Evolutionary conservation across 2,888 invertebrate species (phyloP).

Genomic region (Apotomis capreana): DNA sequence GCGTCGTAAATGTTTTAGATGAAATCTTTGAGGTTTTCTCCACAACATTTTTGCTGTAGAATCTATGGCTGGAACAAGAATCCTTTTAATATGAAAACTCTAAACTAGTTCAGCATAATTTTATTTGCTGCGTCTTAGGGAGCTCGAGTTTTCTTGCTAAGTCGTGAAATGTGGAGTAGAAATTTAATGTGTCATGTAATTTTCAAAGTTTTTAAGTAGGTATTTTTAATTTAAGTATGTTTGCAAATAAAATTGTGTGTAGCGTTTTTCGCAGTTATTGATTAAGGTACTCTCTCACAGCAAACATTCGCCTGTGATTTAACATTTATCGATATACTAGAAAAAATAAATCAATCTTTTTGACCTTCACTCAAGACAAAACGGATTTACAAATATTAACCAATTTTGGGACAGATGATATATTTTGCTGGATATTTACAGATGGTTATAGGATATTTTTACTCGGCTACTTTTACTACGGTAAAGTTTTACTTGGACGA

Average conservation of each 20-base stretch:
- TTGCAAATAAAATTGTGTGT: conserved; percentile 7
- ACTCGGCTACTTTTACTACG: too few species aligned
- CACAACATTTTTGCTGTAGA: conserved; percentile 5
- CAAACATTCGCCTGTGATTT: too few species aligned
- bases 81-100: conserved; percentile 17
- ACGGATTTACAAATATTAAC: too few species aligned
- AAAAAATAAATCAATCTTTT: too few species aligned
- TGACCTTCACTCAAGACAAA: too few species aligned
- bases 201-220: conserved; percentile 3
- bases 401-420: too few species aligned
- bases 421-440: too few species aligned
- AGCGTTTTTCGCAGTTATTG: too few species aligned
- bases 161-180: conserved; percentile 1
- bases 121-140: conserved; percentile 12
- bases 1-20: conserved; percentile 32
- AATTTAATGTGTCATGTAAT: background rate
- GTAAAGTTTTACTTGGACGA: too few species aligned
- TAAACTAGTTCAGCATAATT: conserved; percentile 19
- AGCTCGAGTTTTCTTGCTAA: conserved; percentile 1
- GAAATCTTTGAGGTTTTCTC: conserved; percentile 21
- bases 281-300: too few species aligned
- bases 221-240: background rate
- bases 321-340: too few species aligned
- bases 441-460: too few species aligned
- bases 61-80: background rate